phyloP scores from a whole-genome alignment of 2,797 vertebrate genomes.

The Myripristis murdjan region DNA sequence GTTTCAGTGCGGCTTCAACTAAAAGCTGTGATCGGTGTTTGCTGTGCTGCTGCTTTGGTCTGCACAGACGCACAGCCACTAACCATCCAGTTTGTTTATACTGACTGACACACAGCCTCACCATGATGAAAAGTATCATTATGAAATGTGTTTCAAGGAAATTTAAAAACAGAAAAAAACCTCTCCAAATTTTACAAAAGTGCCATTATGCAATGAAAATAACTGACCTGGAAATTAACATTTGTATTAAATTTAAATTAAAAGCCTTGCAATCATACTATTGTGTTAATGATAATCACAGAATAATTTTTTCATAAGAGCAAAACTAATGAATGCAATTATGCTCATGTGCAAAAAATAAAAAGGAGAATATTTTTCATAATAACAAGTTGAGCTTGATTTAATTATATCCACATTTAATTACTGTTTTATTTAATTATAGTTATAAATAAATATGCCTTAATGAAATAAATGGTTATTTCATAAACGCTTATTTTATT shows the following conservation, averaged over 20 bases:
- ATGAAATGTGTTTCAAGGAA: conserved; percentile 30
- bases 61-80: no score
- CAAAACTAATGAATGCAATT: no score
- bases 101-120: conserved; percentile 20
- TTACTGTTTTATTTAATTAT: background rate
- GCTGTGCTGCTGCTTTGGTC: background rate
- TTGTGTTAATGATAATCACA: no score
- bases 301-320: background rate
- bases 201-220: background rate
- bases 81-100: background rate
- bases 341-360: no score
- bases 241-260: no score
- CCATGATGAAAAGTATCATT: conserved; percentile 6
- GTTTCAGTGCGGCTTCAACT: no score
- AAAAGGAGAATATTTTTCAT: no score
- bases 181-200: background rate
- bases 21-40: conserved; percentile 17
- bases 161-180: conserved; percentile 13
- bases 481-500: no score
- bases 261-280: no score
- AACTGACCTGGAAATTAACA: no score
- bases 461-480: background rate
- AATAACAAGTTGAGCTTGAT: background rate
- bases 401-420: background rate
- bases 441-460: background rate